phyloP scores from a whole-genome alignment of 2,113 vertebrate species.

The Psilopsiagon aurifrons region DNA sequence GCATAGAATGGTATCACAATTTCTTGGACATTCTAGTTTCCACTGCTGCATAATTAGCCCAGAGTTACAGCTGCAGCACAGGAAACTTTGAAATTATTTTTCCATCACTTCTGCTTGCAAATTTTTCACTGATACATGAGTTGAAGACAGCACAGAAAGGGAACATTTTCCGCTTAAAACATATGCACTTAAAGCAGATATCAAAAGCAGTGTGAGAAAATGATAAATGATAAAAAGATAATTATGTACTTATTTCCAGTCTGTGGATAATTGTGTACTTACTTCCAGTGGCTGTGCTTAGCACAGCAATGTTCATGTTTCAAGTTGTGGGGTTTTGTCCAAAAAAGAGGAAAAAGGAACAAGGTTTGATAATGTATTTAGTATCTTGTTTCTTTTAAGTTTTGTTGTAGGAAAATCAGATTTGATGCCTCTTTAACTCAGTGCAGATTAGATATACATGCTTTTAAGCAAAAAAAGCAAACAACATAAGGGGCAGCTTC shows the following conservation, averaged over 20 bases:
- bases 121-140: neutral
- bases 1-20: neutral
- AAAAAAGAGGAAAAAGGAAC: neutral
- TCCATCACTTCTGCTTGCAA: neutral
- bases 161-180: neutral
- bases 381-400: neutral
- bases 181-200: neutral
- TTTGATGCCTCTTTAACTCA: neutral
- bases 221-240: neutral
- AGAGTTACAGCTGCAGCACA: neutral
- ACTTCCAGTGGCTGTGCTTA: neutral
- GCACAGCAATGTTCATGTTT: neutral
- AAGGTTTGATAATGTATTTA: neutral
- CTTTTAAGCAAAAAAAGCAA: neutral
- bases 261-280: neutral
- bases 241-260: neutral
- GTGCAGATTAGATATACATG: neutral
- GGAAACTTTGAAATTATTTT: neutral
- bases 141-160: neutral
- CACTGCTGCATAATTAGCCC: neutral
- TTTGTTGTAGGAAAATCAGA: neutral
- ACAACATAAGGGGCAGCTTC: neutral
- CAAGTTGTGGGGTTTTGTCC: neutral
- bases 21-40: neutral
- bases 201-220: neutral